These are phyloP conservation scores for Tanytarsus gracilentus DNA, from an alignment of 2,888 invertebrate genomes.

Conservation along the genomic window DNA sequence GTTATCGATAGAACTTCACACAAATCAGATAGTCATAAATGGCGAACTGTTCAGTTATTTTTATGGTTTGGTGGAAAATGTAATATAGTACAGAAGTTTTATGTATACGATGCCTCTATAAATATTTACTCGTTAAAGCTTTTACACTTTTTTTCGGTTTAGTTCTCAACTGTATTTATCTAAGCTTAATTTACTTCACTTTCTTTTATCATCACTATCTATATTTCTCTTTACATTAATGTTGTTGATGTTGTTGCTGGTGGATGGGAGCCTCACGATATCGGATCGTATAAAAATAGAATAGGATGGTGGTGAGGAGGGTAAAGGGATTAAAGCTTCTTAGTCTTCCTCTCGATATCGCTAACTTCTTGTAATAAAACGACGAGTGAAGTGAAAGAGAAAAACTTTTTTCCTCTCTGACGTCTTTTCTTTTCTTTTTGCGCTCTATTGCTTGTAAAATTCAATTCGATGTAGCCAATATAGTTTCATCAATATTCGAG, in stretches of 20 bases:
- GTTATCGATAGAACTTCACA: neutral
- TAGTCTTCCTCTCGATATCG: no score
- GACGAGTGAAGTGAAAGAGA: no score
- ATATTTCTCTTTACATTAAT: neutral
- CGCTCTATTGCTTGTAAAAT: neutral
- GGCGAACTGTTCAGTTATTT: neutral
- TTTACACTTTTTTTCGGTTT: constrained; percentile 11
- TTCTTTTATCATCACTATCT: neutral
- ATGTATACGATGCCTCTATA: neutral
- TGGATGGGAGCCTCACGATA: no score
- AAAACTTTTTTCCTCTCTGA: neutral
- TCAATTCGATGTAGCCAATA: no score
- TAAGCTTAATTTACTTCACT: neutral
- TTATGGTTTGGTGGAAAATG: neutral
- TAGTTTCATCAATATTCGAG: no score
- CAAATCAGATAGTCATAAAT: neutral
- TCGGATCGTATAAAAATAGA: no score
- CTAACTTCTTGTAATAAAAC: no score
- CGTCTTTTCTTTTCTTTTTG: neutral
- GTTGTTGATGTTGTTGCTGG: no score
- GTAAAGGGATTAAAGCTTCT: no score
- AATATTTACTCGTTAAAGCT: constrained; percentile 17
- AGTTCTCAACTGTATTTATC: neutral
- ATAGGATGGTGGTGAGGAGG: no score
- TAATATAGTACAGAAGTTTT: neutral